Evolutionary conservation across 2,113 vertebrate genomes (phyloP).

Genomic region (Petromus typicus): DNA sequence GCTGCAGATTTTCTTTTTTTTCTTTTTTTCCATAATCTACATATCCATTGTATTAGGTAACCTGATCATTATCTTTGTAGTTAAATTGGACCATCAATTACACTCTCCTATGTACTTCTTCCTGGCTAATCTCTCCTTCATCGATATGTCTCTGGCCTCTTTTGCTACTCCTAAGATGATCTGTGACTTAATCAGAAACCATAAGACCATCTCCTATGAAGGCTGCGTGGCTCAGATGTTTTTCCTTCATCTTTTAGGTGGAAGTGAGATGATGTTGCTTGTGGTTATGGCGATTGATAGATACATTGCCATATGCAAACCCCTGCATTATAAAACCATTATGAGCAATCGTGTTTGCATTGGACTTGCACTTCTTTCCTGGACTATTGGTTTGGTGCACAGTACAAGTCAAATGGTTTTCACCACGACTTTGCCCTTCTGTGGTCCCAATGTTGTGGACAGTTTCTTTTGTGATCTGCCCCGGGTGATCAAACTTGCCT

Average conservation of each 20-base stretch:
- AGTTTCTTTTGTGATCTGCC: constrained; percentile 75
- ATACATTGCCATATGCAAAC: constrained; percentile 75
- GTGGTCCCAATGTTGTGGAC: constrained; percentile 73
- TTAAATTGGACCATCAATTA: constrained; percentile 24
- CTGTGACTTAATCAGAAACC: constrained; percentile 35
- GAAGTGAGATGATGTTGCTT: constrained; percentile 76
- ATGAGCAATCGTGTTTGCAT: constrained; percentile 55
- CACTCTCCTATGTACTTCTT: constrained; percentile 76
- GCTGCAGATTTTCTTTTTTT: constrained; percentile 53
- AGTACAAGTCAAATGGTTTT: constrained; percentile 66
- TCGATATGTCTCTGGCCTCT: constrained; percentile 72
- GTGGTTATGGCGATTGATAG: constrained; percentile 77
- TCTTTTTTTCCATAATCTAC: constrained; percentile 52
- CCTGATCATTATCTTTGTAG: constrained; percentile 63
- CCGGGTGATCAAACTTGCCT: constrained; percentile 69
- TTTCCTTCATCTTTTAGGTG: constrained; percentile 72
- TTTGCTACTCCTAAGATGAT: constrained; percentile 79
- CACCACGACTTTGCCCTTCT: constrained; percentile 71
- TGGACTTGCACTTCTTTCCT: constrained; percentile 50
- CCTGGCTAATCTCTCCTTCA: constrained; percentile 66
- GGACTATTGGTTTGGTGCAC: constrained; percentile 70
- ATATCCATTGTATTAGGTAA: constrained; percentile 47
- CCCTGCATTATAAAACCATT: constrained; percentile 66
- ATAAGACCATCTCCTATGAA: constrained; percentile 65
- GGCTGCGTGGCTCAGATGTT: constrained; percentile 77